Evolutionary conservation across 1,140 invertebrate species (phyloP).

Genomic region (Drosophila cardini): DNA sequence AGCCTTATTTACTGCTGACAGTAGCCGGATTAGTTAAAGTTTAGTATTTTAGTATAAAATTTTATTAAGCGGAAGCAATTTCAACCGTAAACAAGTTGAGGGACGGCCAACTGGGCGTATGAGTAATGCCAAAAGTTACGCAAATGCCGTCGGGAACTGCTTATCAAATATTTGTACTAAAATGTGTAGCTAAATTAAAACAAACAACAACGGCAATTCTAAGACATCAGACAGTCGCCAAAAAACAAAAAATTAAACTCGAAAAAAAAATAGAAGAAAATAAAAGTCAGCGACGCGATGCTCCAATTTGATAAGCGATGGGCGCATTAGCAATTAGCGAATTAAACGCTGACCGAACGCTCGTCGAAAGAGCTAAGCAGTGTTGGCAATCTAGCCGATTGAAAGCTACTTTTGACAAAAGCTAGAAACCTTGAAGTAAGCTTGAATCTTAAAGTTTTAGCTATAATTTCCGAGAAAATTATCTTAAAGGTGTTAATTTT

Average conservation of each 20-base stretch:
- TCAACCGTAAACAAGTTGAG: slow-evolving; percentile 53
- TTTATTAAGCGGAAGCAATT: slow-evolving; percentile 63
- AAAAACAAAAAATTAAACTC: slow-evolving; percentile 28
- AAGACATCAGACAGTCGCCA: slow-evolving; percentile 50
- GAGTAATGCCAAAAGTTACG: slow-evolving; percentile 72
- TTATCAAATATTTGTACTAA: slow-evolving; percentile 81
- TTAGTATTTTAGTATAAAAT: slow-evolving; percentile 9
- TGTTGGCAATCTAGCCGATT: no score
- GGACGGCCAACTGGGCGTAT: slow-evolving; percentile 54
- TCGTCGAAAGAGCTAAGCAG: not conserved
- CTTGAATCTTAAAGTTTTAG: no score
- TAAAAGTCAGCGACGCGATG: slow-evolving; percentile 64
- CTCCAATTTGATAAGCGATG: slow-evolving; percentile 79
- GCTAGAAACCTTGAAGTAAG: no score
- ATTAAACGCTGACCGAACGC: slow-evolving; percentile 64
- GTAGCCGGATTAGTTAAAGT: no score
- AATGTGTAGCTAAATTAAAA: slow-evolving; percentile 78
- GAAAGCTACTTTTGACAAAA: no score
- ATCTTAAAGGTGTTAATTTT: no score
- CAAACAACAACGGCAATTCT: slow-evolving; percentile 50
- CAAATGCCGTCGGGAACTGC: slow-evolving; percentile 51
- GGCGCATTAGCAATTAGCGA: slow-evolving; percentile 79
- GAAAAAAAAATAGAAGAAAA: slow-evolving; percentile 50
- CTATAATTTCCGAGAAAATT: no score
- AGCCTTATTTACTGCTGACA: not conserved